phyloP scores from a whole-genome alignment of 2,113 vertebrate species.

The Ciconia boyciana region DNA sequence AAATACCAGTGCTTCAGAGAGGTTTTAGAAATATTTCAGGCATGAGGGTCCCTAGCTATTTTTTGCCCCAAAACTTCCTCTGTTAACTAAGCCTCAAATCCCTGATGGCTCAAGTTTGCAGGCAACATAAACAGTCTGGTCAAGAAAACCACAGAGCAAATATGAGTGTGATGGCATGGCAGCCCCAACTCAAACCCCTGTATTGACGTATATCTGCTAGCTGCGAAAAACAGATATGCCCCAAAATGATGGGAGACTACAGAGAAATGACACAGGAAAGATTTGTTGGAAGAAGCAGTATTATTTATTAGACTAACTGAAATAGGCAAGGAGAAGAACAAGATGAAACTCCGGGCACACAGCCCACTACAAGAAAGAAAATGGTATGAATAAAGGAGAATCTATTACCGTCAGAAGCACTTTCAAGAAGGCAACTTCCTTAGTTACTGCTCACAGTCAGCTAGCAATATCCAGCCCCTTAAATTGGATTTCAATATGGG shows the following conservation, averaged over 20 bases:
- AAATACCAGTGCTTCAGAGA: neutral
- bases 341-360: neutral
- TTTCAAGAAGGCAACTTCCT: neutral
- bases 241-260: neutral
- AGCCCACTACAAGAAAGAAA: neutral
- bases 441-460: neutral
- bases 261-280: neutral
- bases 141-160: neutral
- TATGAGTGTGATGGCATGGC: accelerated
- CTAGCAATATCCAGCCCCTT: neutral
- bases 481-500: neutral
- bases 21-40: neutral
- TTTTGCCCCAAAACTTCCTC: neutral
- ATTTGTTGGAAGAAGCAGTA: neutral
- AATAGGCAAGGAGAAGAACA: neutral
- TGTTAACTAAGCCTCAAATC: neutral
- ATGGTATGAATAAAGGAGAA: neutral
- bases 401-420: neutral
- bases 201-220: neutral
- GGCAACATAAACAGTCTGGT: neutral
- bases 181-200: neutral
- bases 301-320: neutral
- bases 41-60: neutral
- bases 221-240: neutral
- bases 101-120: neutral